A percentile compares a stretch with the other conserved stretches of the same genome.
Evolutionary conservation across 2,888 invertebrate genomes (phyloP).

Genomic region (Scaptomyza parva): DNA sequence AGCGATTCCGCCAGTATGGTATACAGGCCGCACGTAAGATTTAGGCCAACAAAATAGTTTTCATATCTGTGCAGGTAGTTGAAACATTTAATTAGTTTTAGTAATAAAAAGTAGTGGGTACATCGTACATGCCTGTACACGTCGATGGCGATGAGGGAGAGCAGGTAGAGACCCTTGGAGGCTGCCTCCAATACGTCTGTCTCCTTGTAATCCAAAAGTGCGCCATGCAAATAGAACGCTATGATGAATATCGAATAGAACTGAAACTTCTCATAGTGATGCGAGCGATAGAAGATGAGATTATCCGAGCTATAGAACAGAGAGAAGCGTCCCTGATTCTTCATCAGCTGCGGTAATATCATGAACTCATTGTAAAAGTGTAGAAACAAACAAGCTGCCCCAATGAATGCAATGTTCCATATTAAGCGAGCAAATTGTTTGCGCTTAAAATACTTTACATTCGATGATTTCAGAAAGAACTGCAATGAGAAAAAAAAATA

Average conservation of each 20-base stretch:
- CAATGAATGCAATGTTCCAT: conserved; percentile 84
- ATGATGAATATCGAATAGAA: conserved; percentile 84
- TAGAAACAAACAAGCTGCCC: conserved; percentile 83
- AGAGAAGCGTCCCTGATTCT: conserved; percentile 83
- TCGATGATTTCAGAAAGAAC: conserved; percentile 83
- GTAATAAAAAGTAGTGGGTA: not conserved
- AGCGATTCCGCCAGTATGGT: conserved; percentile 83
- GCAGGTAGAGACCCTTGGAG: conserved; percentile 81
- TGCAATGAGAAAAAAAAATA: conserved; percentile 36
- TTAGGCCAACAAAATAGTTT: conserved; percentile 84
- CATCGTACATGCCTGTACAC: conserved; percentile 76
- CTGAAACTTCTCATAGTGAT: conserved; percentile 84
- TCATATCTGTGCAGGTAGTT: conserved; percentile 80
- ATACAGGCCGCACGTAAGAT: conserved; percentile 83
- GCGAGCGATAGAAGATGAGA: conserved; percentile 83
- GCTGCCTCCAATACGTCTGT: conserved; percentile 82
- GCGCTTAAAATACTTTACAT: conserved; percentile 83
- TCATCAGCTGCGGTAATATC: conserved; percentile 83
- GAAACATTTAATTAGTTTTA: not conserved
- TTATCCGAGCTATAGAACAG: conserved; percentile 84
- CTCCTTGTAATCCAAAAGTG: conserved; percentile 83
- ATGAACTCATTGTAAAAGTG: conserved; percentile 84
- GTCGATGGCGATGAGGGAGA: conserved; percentile 81
- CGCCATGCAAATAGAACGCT: conserved; percentile 83
- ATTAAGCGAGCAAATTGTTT: conserved; percentile 83